Conservation (phyloP, 2,113 vertebrate species). For the Drymodes brunneopygia region DNA sequence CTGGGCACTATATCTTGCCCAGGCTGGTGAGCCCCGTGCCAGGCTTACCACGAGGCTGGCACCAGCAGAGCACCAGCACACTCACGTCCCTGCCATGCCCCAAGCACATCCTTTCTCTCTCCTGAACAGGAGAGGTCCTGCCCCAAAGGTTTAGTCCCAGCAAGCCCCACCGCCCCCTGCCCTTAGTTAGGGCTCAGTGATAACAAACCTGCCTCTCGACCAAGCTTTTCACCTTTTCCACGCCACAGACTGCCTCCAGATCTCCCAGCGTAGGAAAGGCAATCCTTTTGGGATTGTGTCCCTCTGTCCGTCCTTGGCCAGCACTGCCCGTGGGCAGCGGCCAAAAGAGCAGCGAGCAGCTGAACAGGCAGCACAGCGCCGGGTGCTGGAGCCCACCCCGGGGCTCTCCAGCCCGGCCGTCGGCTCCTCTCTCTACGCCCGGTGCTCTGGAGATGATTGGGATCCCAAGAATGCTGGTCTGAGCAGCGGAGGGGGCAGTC, state of each 20-base stretch:
- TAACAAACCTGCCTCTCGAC: not conserved
- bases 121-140: not conserved
- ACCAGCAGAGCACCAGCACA: not conserved
- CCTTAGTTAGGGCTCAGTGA: not conserved
- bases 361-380: not conserved
- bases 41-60: not conserved
- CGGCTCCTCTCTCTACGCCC: not conserved
- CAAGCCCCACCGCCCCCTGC: not conserved
- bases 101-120: not conserved
- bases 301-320: not conserved
- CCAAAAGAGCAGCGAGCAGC: not conserved
- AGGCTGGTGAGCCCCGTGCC: fast-evolving
- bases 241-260: not conserved
- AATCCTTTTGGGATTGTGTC: not conserved
- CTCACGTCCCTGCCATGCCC: not conserved
- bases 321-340: not conserved
- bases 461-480: slow-evolving; percentile 45
- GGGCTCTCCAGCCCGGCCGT: not conserved
- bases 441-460: slow-evolving; percentile 31
- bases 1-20: fast-evolving
- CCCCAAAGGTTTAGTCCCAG: not conserved
- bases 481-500: slow-evolving; percentile 46
- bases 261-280: not conserved
- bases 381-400: not conserved
- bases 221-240: slow-evolving; percentile 1